Conservation (phyloP, 2,113 vertebrate genomes). For the Albula glossodonta region DNA sequence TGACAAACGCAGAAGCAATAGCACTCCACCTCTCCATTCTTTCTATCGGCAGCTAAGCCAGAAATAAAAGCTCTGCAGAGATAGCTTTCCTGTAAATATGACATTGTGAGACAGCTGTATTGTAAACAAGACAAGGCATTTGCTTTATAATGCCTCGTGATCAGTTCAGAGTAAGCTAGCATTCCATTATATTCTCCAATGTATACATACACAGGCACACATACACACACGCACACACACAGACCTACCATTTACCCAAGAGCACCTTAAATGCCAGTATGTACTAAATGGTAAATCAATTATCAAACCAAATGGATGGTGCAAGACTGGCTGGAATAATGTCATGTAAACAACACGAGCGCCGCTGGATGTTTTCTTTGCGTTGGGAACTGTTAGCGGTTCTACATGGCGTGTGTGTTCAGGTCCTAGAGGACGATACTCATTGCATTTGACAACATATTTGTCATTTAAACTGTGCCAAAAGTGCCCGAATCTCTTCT, state of each 20-base stretch:
- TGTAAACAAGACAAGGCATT: not conserved
- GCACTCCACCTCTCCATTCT: not conserved
- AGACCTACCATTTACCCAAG: not conserved
- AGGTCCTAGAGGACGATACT: not conserved
- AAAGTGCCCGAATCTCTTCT: not conserved
- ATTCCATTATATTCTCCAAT: not conserved
- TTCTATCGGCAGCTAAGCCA: not conserved
- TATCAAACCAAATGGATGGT: not conserved
- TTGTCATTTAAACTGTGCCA: not conserved
- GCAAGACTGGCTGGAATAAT: not conserved
- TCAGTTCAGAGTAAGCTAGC: slow-evolving; percentile 15
- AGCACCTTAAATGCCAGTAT: not conserved
- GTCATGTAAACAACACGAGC: not conserved
- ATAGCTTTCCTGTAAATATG: slow-evolving; percentile 3
- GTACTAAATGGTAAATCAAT: not conserved
- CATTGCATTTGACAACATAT: not conserved
- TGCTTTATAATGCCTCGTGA: not conserved
- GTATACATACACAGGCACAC: not conserved
- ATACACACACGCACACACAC: slow-evolving; percentile 29
- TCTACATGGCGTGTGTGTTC: not conserved
- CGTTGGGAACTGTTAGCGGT: not conserved
- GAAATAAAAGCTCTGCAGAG: not conserved
- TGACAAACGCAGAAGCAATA: slow-evolving; percentile 15
- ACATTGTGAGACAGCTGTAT: not conserved
- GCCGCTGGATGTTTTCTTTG: not conserved